A percentile compares a stretch with the other conserved stretches of the same genome.
These are phyloP conservation scores for Boulengeromyrus knoepffleri DNA, from an alignment of 2,113 vertebrate species.

Conservation along the genomic window DNA sequence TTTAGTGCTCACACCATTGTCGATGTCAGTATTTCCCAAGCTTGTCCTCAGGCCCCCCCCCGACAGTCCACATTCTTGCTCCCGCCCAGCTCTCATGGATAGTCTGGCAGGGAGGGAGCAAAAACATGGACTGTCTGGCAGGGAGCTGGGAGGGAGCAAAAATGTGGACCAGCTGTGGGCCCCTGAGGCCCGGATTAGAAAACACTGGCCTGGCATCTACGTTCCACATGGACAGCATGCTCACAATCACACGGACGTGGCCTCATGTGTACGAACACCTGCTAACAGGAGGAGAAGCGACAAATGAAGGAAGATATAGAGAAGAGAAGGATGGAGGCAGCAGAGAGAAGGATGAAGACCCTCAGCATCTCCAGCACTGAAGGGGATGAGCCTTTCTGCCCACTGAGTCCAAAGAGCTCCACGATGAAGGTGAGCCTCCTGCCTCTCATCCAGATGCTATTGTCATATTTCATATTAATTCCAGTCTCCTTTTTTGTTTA, in stretches of 20 bases:
- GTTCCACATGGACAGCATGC: background rate
- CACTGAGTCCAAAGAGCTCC: slow-evolving; percentile 60
- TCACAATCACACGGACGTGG: background rate
- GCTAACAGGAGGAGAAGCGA: slow-evolving; percentile 61
- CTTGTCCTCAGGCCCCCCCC: no score
- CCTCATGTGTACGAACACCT: background rate
- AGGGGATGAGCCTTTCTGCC: slow-evolving; percentile 49
- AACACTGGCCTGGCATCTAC: background rate
- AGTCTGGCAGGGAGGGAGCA: no score
- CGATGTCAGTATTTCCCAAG: no score
- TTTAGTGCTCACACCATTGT: no score
- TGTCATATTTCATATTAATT: background rate
- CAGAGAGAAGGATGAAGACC: slow-evolving; percentile 60
- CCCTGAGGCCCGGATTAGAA: background rate
- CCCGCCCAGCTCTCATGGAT: no score
- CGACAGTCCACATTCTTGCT: no score
- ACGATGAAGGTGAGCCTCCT: slow-evolving; percentile 61
- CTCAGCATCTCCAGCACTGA: slow-evolving; percentile 53
- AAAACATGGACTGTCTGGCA: no score
- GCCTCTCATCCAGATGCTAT: background rate
- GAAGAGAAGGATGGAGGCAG: slow-evolving; percentile 57
- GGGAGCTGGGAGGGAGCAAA: no score
- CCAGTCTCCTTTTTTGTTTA: background rate
- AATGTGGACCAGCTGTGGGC: no score
- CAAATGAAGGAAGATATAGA: slow-evolving; percentile 61